These are phyloP conservation scores for Ginglymostoma cirratum DNA, from an alignment of 2,113 vertebrate genomes.

Conservation along the genomic window DNA sequence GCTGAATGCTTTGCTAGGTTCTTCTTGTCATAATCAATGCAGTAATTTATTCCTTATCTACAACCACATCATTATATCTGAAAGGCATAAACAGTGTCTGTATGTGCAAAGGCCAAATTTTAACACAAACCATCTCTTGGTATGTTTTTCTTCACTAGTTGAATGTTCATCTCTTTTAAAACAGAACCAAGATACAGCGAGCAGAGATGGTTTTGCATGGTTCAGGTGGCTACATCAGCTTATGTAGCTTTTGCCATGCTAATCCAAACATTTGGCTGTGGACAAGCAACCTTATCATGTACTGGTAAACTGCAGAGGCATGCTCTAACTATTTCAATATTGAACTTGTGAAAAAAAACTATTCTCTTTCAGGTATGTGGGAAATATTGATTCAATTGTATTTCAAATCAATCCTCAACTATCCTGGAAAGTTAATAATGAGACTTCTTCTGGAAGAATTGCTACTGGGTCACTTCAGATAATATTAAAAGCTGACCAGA, in stretches of 20 bases:
- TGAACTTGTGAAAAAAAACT: neutral
- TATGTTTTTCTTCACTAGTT: neutral
- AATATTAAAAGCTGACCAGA: neutral
- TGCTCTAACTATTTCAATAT: neutral
- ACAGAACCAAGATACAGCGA: neutral
- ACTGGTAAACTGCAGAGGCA: neutral
- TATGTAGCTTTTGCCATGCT: neutral
- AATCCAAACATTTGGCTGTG: neutral
- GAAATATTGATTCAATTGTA: neutral
- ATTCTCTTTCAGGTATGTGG: neutral
- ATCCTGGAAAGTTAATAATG: neutral
- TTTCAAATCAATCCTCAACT: neutral
- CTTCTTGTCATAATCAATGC: neutral
- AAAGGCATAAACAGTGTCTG: neutral
- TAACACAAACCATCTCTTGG: neutral
- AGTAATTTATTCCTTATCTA: neutral
- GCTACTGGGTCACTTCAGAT: neutral
- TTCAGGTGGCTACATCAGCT: neutral
- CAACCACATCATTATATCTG: neutral
- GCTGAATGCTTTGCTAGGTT: neutral
- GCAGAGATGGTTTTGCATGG: neutral
- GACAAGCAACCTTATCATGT: neutral
- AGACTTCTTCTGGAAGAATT: neutral
- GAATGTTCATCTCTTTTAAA: neutral
- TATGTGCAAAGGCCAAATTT: neutral